These are phyloP conservation scores for human (Homo sapiens) DNA, from an alignment of 2,113 vertebrate genomes.

Conservation along the genomic window GRCh38 chr22:45336001-45336500, in stretches of 20 bases:
- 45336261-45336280: background rate
- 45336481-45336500: fast-evolving
- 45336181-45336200: background rate
- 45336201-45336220: fast-evolving
- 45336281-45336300: background rate
- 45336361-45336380: conserved; percentile 57
- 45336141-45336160: fast-evolving
- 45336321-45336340: conserved; percentile 71
- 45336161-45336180: no score
- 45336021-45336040: background rate
- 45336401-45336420: background rate
- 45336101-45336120: fast-evolving
- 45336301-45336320: background rate
- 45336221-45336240: background rate
- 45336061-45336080: background rate
- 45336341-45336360: conserved; percentile 83
- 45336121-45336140: fast-evolving
- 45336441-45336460: fast-evolving
- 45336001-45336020: fast-evolving
- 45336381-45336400: conserved; percentile 65
- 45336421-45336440: background rate
- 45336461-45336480: fast-evolving
- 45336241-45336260: background rate
- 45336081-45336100: fast-evolving
- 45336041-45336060: background rate